These are phyloP conservation scores for Drosophila willistoni DNA, from an alignment of 1,140 invertebrate species.

Conservation along the genomic window DNA sequence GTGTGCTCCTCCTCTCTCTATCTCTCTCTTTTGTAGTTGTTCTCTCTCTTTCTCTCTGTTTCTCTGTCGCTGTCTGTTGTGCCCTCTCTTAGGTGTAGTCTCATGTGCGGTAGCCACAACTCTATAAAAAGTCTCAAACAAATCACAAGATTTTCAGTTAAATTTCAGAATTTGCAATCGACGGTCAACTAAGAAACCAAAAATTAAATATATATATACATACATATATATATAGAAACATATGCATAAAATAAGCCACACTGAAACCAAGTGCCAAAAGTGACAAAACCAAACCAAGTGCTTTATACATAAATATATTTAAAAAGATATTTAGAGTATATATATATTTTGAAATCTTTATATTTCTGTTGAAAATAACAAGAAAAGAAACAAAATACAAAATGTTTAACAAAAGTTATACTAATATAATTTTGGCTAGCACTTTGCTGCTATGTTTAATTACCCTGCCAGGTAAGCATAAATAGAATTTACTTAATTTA, in stretches of 20 bases:
- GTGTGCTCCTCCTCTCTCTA: constrained; percentile 22
- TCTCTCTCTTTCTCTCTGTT: constrained; percentile 13
- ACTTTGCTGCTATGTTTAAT: constrained; percentile 49
- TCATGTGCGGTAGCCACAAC: constrained; percentile 36
- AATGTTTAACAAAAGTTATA: constrained; percentile 39
- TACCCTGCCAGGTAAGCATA: constrained; percentile 65
- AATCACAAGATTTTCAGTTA: constrained; percentile 83
- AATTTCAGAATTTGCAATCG: constrained; percentile 75
- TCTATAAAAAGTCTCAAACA: constrained; percentile 81
- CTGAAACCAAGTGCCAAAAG: constrained; percentile 8
- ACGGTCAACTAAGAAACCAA: constrained; percentile 47
- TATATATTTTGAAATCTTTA: constrained; percentile 38
- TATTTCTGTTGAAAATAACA: constrained; percentile 11
- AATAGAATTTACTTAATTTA: constrained; percentile 19
- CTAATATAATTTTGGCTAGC: constrained; percentile 44
- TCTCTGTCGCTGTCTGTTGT: constrained; percentile 42
- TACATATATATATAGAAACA: background rate
- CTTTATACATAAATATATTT: constrained; percentile 1
- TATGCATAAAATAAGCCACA: background rate
- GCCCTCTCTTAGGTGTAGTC: constrained; percentile 39
- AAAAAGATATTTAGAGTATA: constrained; percentile 16
- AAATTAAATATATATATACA: constrained; percentile 9
- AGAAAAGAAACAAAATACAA: constrained; percentile 9
- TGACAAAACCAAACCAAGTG: constrained; percentile 9
- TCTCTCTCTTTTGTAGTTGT: background rate